These are phyloP conservation scores for Pardalotus punctatus DNA, from an alignment of 2,113 vertebrate genomes.

Conservation along the genomic window DNA sequence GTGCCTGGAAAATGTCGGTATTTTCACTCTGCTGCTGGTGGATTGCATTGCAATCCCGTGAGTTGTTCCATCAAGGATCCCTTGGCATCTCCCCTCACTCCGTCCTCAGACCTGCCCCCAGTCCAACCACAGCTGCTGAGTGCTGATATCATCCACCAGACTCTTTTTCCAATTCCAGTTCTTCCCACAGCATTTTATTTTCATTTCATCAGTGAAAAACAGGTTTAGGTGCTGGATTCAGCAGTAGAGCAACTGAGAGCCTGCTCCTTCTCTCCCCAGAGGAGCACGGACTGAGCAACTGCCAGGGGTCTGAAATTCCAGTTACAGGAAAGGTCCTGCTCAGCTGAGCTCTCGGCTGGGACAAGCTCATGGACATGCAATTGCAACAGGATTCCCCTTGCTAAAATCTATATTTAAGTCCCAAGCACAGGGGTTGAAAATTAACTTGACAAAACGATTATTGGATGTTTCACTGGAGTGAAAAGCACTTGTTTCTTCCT, in stretches of 20 bases:
- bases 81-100: not conserved
- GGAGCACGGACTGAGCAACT: accelerated
- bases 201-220: not conserved
- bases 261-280: not conserved
- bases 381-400: not conserved
- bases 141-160: not conserved
- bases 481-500: not conserved
- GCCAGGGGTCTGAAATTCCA: not conserved
- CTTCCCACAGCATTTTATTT: not conserved
- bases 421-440: not conserved
- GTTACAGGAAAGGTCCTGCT: not conserved
- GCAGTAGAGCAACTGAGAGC: not conserved
- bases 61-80: not conserved
- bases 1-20: not conserved
- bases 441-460: not conserved
- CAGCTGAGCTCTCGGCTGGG: not conserved
- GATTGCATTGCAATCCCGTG: not conserved
- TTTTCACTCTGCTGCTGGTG: not conserved
- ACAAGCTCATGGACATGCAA: not conserved
- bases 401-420: not conserved
- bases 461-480: not conserved
- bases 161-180: not conserved
- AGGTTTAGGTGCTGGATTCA: not conserved
- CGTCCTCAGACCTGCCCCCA: not conserved
- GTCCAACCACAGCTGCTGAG: not conserved